Percentiles rank a stretch among this genome's conserved stretches.
Evolutionary conservation across 1,140 invertebrate species (phyloP).

Genomic region (Mercenaria mercenaria): DNA sequence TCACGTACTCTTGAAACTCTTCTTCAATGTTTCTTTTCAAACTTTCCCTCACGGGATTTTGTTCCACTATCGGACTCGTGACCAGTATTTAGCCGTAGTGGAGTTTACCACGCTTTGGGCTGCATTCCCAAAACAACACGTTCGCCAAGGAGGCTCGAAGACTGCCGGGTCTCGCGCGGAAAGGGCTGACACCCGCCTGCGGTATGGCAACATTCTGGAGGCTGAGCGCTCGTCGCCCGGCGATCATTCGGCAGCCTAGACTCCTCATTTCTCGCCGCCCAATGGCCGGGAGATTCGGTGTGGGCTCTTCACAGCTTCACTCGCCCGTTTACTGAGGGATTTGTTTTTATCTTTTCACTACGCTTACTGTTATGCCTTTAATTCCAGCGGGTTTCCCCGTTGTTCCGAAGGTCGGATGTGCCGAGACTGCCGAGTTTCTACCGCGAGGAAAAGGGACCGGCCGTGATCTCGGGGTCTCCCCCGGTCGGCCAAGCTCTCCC

Average conservation of each 20-base stretch:
- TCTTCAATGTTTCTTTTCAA: conserved; percentile 96
- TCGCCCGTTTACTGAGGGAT: background rate
- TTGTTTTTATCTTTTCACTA: conserved; percentile 97
- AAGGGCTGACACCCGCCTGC: conserved; percentile 91
- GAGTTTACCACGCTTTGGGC: conserved; percentile 84
- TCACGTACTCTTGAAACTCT: conserved; percentile 95
- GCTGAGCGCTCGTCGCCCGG: conserved; percentile 87
- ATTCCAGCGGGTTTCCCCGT: conserved; percentile 92
- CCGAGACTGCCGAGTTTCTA: too few species aligned
- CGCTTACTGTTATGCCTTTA: conserved; percentile 96
- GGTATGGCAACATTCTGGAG: conserved; percentile 89
- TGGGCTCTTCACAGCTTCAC: conserved; percentile 34
- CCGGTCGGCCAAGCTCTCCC: too few species aligned
- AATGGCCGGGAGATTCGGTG: too few species aligned
- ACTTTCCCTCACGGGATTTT: conserved; percentile 97
- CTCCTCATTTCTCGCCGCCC: too few species aligned
- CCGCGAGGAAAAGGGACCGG: background rate
- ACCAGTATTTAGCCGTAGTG: conserved; percentile 95
- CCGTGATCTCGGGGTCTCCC: conserved; percentile 1
- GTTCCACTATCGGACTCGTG: conserved; percentile 95
- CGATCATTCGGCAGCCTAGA: conserved; percentile 32
- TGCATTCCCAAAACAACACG: conserved; percentile 91
- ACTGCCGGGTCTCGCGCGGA: conserved; percentile 93
- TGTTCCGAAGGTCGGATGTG: conserved; percentile 89
- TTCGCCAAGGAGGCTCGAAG: conserved; percentile 88